These are phyloP conservation scores for Rhadina sibilatrix DNA, from an alignment of 2,113 vertebrate genomes.

Conservation along the genomic window DNA sequence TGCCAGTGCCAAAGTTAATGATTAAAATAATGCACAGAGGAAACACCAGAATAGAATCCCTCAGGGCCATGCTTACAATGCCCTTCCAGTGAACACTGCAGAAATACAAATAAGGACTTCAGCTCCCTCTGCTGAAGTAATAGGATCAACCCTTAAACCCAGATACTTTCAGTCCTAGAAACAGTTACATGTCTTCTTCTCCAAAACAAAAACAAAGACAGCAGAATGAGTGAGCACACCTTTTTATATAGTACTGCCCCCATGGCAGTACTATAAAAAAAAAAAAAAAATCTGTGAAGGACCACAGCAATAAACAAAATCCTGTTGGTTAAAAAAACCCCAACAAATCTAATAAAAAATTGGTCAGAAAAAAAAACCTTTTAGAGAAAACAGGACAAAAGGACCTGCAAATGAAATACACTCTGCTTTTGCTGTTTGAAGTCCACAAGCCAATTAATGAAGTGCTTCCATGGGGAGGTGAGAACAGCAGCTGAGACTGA, in stretches of 20 bases:
- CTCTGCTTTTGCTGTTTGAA: background rate
- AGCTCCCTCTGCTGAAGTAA: background rate
- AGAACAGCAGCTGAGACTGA: background rate
- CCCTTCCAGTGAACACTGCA: background rate
- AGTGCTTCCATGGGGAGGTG: background rate
- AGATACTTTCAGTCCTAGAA: background rate
- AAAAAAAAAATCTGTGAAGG: background rate
- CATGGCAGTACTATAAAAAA: background rate
- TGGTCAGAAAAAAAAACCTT: background rate
- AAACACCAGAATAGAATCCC: background rate
- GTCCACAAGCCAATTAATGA: background rate
- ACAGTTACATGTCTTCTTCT: background rate
- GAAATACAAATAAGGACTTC: background rate
- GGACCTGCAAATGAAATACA: background rate
- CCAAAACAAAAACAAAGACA: background rate
- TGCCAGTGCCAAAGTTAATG: background rate
- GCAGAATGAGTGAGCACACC: background rate
- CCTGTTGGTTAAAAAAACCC: background rate
- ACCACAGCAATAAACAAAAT: background rate
- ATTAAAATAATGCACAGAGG: background rate
- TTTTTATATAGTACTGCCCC: too few species aligned
- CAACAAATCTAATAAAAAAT: background rate
- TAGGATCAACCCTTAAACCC: background rate
- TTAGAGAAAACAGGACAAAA: background rate
- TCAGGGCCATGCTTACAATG: background rate